A percentile compares a stretch with the other conserved stretches of the same genome.
Evolutionary conservation across 2,113 vertebrate species (phyloP).

Genomic region (Lepus americanus): DNA sequence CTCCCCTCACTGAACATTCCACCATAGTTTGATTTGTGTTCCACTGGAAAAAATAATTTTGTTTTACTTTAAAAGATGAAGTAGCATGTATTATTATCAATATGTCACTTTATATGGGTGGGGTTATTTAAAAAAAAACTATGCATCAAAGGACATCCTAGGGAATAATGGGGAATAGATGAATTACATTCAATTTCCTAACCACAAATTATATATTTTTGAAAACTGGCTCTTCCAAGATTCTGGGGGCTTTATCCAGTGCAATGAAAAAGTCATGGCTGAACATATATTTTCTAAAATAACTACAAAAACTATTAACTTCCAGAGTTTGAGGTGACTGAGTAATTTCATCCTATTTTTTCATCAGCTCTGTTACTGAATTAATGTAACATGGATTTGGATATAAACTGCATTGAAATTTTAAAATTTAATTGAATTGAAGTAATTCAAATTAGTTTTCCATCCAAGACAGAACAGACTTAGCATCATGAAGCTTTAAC

Average conservation of each 20-base stretch:
- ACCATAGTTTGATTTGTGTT: conserved; percentile 14
- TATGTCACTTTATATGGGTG: conserved; percentile 45
- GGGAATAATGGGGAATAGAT: conserved; percentile 13
- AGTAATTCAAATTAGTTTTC: conserved; percentile 52
- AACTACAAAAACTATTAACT: conserved; percentile 56
- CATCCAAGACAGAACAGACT: conserved; percentile 32
- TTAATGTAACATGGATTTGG: conserved; percentile 55
- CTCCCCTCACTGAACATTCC: neutral
- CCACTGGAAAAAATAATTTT: conserved; percentile 51
- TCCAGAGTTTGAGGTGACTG: conserved; percentile 54
- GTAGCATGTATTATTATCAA: neutral
- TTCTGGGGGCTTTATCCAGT: neutral
- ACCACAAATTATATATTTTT: conserved; percentile 58
- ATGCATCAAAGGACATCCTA: neutral
- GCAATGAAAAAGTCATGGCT: conserved; percentile 36
- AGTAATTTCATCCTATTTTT: conserved; percentile 59
- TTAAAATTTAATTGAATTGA: conserved; percentile 61
- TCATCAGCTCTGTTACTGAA: conserved; percentile 44
- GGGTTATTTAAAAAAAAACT: conserved; percentile 56
- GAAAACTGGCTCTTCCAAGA: conserved; percentile 54
- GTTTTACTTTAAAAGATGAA: conserved; percentile 40
- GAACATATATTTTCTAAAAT: conserved; percentile 44
- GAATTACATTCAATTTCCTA: conserved; percentile 38
- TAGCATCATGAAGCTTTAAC: neutral
- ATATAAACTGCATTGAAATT: conserved; percentile 60